Conservation (phyloP, 2,113 vertebrate genomes). For the Abramis brama region DNA sequence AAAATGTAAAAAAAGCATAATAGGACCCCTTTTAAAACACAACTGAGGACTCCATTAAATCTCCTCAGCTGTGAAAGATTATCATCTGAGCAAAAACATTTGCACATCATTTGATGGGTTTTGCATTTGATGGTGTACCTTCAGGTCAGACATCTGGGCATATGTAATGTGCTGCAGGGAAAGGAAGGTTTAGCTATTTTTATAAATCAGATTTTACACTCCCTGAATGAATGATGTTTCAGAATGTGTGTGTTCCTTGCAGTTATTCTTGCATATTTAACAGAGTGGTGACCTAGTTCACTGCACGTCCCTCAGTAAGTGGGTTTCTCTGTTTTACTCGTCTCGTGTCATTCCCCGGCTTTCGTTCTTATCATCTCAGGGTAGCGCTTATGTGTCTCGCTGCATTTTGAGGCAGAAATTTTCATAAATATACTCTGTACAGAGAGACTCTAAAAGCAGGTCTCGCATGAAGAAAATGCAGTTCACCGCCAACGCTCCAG, state of each 20-base stretch:
- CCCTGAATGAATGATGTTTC: conserved; percentile 19
- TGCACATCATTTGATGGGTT: neutral
- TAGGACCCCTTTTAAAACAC: neutral
- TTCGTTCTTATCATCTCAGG: conserved; percentile 53
- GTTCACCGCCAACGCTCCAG: conserved; percentile 67
- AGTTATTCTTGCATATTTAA: conserved; percentile 78
- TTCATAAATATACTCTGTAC: conserved; percentile 44
- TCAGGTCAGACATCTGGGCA: conserved; percentile 1
- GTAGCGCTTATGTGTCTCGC: conserved; percentile 55
- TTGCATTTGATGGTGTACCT: neutral
- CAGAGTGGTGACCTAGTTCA: conserved; percentile 78
- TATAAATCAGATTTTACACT: conserved; percentile 32
- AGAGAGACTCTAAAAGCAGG: conserved; percentile 59
- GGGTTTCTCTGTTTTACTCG: conserved; percentile 73
- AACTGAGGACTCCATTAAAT: neutral
- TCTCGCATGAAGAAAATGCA: conserved; percentile 53
- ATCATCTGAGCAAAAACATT: neutral
- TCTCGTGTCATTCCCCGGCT: conserved; percentile 44
- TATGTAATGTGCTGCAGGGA: conserved; percentile 30
- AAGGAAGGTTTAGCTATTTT: conserved; percentile 50
- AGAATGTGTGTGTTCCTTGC: conserved; percentile 48
- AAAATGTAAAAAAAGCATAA: too few species aligned
- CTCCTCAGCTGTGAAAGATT: neutral
- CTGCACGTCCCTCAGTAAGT: conserved; percentile 74
- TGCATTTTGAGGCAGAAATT: conserved; percentile 46